Percentiles rank a stretch among this genome's conserved stretches.
Evolutionary conservation across 1,140 invertebrate species (phyloP).

Genomic region (Zaprionus lachaisei): DNA sequence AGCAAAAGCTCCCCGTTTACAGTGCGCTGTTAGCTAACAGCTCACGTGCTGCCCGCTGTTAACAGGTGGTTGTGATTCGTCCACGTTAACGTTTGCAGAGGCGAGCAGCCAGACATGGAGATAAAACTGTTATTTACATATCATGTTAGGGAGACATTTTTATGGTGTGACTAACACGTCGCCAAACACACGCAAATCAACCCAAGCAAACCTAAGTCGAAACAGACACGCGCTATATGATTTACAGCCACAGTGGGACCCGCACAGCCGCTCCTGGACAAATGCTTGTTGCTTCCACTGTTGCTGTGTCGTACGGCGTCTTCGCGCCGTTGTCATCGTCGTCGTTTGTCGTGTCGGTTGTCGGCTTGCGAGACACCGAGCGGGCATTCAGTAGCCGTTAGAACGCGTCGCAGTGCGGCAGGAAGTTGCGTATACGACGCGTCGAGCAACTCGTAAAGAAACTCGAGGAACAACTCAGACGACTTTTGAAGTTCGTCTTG

Average conservation of each 20-base stretch:
- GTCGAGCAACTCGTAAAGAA: slow-evolving; percentile 29
- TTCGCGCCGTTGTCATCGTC: slow-evolving; percentile 36
- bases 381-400: slow-evolving; percentile 72
- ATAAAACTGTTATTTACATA: slow-evolving; percentile 65
- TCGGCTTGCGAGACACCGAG: slow-evolving; percentile 46
- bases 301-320: slow-evolving; percentile 30
- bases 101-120: slow-evolving; percentile 26
- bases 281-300: slow-evolving; percentile 52
- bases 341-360: slow-evolving; percentile 34
- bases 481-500: slow-evolving; percentile 25
- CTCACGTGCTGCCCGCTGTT: slow-evolving; percentile 33
- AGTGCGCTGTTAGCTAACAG: slow-evolving; percentile 45
- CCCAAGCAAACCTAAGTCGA: slow-evolving; percentile 5
- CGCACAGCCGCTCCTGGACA: slow-evolving; percentile 41
- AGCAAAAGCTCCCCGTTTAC: slow-evolving; percentile 42
- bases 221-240: slow-evolving; percentile 5
- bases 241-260: slow-evolving; percentile 14
- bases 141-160: slow-evolving; percentile 56
- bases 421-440: slow-evolving; percentile 78
- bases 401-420: slow-evolving; percentile 74
- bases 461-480: slow-evolving; percentile 25
- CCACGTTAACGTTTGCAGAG: slow-evolving; percentile 36
- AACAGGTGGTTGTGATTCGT: slow-evolving; percentile 67
- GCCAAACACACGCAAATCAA: slow-evolving; percentile 13
- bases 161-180: slow-evolving; percentile 65